Base-by-base conservation (phyloP, 2,888 invertebrate genomes). In the Nebria brevicollis region DNA sequence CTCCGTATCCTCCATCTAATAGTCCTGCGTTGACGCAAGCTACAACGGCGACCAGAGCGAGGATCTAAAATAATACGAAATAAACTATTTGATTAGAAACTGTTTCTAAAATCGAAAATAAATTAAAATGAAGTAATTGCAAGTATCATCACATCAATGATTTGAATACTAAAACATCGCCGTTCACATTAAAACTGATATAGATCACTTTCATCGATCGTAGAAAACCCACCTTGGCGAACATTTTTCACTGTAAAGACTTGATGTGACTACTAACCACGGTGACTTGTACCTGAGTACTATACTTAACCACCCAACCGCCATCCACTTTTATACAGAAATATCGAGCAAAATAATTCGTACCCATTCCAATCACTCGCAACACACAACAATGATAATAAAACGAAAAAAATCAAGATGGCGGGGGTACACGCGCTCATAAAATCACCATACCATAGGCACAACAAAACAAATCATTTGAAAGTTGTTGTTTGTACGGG, bases 321-420 rank as follows among this genome's bases (percentile, higher is more conserved):
- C 78, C 25, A 26, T 78, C 78, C 74, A 66, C 74, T 78, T 78
- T 78, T 78, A 78, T 78, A 78, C 78, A 66, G 34, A 74, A 78
- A 78, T 78, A 66, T 78, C 78, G 74, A 66, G 74, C 74, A 66
- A 78, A 73, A 66, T 78, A 72, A 34, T 34, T 73, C 66, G 74
- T 74, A 74, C 66, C 13, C 74, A 74, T 72, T 78, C 78, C 78
- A 78, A 78, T 78, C 74, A 78, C 66, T 20, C 66, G 66, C 41
- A 77, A 42, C 20, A 68, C 20, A 68, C 68, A 26, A 26, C 20
- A 26, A 68, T 25, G 68, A 68, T 25, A 68, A 11, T 26, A 68
- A 68, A 68, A 7, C 34, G 34, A 72, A 72, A 78, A 78, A 68
- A 68, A 68, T 73, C 73, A 74, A 34, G 25, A 64, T 54, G 66